phyloP scores from a whole-genome alignment of 1,140 invertebrate species.

The Philopotamus ludificatus region DNA sequence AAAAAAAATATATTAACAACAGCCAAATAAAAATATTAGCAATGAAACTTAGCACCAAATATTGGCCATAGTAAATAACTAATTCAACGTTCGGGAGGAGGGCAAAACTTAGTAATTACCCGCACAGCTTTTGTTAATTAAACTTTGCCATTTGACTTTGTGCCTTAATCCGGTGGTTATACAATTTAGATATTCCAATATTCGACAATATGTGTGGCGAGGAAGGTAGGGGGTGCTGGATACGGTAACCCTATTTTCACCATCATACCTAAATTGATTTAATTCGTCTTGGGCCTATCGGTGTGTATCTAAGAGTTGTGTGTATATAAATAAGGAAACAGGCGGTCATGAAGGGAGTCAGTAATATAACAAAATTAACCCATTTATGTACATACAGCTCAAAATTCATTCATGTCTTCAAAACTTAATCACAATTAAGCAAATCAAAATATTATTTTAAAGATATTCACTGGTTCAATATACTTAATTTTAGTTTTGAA shows the following conservation, averaged over 20 bases:
- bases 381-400: too few species aligned
- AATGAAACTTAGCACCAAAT: not conserved
- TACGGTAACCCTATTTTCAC: too few species aligned
- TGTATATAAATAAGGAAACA: too few species aligned
- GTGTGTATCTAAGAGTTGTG: too few species aligned
- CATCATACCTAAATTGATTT: slow-evolving; percentile 3
- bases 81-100: slow-evolving; percentile 25
- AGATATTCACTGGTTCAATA: too few species aligned
- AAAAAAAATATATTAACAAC: slow-evolving; percentile 33
- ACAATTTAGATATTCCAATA: slow-evolving; percentile 30
- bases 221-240: not conserved
- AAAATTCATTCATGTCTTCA: too few species aligned
- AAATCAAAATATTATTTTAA: too few species aligned
- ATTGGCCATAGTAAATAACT: slow-evolving; percentile 32
- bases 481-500: too few species aligned
- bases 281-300: slow-evolving; percentile 8
- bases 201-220: slow-evolving; percentile 2
- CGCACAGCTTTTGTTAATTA: slow-evolving; percentile 39
- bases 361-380: too few species aligned
- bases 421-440: too few species aligned
- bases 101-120: slow-evolving; percentile 36
- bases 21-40: not conserved
- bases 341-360: too few species aligned
- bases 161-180: slow-evolving; percentile 26
- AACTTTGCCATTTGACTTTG: slow-evolving; percentile 39